Conservation (phyloP, 2,888 invertebrate genomes). For the Amblyjoppa fuscipennis region DNA sequence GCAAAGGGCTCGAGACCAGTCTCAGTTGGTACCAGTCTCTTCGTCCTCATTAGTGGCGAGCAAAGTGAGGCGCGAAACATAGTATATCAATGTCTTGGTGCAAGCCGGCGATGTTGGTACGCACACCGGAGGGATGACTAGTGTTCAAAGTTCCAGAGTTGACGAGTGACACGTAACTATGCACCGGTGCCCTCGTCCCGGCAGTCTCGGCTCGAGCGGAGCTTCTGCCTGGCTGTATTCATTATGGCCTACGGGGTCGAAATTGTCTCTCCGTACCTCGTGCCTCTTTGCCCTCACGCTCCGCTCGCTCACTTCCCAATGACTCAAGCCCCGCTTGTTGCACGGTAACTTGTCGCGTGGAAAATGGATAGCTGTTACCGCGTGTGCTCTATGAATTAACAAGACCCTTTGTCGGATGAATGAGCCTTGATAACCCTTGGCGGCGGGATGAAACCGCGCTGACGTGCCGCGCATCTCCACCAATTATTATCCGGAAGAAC, state of each 20-base stretch:
- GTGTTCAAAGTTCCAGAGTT: slow-evolving; percentile 79
- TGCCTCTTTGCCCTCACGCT: background rate
- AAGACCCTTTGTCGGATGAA: slow-evolving; percentile 27
- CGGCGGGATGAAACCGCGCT: background rate
- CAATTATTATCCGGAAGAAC: background rate
- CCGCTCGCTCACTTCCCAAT: slow-evolving; percentile 68
- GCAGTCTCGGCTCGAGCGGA: slow-evolving; percentile 11
- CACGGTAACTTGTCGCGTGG: slow-evolving; percentile 69
- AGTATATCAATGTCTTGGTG: slow-evolving; percentile 46
- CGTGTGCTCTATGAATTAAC: slow-evolving; percentile 70
- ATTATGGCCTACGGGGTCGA: slow-evolving; percentile 76
- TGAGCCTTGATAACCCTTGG: slow-evolving; percentile 2
- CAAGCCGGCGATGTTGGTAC: slow-evolving; percentile 37
- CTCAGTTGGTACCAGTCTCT: slow-evolving; percentile 36
- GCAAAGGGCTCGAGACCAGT: slow-evolving; percentile 11
- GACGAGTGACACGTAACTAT: slow-evolving; percentile 79
- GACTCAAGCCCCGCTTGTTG: slow-evolving; percentile 62
- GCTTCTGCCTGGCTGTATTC: slow-evolving; percentile 74
- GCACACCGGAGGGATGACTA: slow-evolving; percentile 73
- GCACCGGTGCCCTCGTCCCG: slow-evolving; percentile 66
- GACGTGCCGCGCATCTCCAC: background rate
- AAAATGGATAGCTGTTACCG: slow-evolving; percentile 76
- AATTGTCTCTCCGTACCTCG: slow-evolving; percentile 74
- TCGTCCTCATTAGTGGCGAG: slow-evolving; percentile 61
- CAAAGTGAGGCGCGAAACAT: slow-evolving; percentile 18